Evolutionary conservation across 2,113 vertebrate species (phyloP).

Genomic region (Sylvietta virens): DNA sequence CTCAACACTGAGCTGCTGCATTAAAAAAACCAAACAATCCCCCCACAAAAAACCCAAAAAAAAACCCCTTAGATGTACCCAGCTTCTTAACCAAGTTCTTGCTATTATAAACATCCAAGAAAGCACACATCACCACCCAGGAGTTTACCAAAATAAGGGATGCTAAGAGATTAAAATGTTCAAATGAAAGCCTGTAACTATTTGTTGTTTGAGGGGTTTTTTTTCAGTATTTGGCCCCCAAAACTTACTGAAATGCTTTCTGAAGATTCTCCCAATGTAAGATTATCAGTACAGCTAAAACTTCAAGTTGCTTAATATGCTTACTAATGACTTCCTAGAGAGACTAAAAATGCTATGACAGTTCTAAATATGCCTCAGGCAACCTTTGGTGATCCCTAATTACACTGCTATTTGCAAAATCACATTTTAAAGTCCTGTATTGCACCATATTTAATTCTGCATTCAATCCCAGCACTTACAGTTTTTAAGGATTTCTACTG

Average conservation of each 20-base stretch:
- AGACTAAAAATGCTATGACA: neutral
- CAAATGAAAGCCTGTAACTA: neutral
- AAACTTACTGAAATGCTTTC: neutral
- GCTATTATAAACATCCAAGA: neutral
- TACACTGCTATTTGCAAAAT: neutral
- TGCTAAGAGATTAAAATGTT: neutral
- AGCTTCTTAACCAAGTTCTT: neutral
- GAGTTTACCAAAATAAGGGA: neutral
- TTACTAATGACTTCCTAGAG: neutral
- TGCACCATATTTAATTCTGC: neutral
- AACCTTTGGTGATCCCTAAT: neutral
- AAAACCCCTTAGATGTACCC: neutral
- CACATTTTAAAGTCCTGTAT: neutral
- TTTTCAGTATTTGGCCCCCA: neutral
- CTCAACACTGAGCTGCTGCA: neutral
- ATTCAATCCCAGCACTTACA: slow-evolving; percentile 76
- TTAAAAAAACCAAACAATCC: neutral
- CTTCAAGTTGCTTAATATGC: neutral
- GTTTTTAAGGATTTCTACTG: slow-evolving; percentile 82
- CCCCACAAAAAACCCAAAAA: neutral
- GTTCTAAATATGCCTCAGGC: neutral
- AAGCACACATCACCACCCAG: neutral
- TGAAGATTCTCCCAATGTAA: neutral
- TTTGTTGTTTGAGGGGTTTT: rapidly evolving
- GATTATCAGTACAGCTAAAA: neutral